Evolutionary conservation across 2,797 vertebrate genomes (phyloP), one percentile per base, ranked within the genome.

Genomic region (Sparidentex hasta): DNA sequence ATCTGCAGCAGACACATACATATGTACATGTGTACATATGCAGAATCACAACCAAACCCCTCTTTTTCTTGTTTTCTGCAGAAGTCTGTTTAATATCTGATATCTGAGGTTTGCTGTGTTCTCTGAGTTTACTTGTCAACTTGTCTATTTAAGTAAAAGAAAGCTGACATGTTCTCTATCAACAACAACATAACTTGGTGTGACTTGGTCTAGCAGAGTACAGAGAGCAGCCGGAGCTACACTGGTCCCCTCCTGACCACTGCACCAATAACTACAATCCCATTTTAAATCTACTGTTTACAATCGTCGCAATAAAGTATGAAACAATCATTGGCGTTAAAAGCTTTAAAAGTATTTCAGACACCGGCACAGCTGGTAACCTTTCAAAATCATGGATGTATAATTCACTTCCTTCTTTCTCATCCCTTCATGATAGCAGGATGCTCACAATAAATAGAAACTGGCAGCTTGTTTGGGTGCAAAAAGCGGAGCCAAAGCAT

Each of bases 371-470:
- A 38, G 38, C 38, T 38, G 38, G 38, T 11, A 38, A 11, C 38
- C 38, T 38, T 38, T 38, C 38, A 7, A 38, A 38, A 9, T 11
- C 38, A 38, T 38, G 38, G 38, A 2, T 38, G 38, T 38, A 38
- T 38, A 38, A 38, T 38, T 9, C 38, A 20, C 62, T 29, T 52
- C 48, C 14, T 23, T 17, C 25, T 43, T 57, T 12, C 18, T 68
- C 38, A 8, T 44, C 11, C 44, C 4, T 21, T 70, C 20, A 17
- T 27, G 21, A 29, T 11, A 20, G 27, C n/a, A n/a, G 25, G 17
- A 68, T 17, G 12, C 43, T 47, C 43, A 16, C 23, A 58, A 48
- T 58, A 58, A 59, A 51, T 4, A 48, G 3, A 55, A 63, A 72
- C 58, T 7, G 48, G 58, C 3, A 21, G 70, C 27, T 65, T 21